These are phyloP conservation scores for Drosophila bifasciata DNA, from an alignment of 1,140 invertebrate genomes.

Conservation along the genomic window DNA sequence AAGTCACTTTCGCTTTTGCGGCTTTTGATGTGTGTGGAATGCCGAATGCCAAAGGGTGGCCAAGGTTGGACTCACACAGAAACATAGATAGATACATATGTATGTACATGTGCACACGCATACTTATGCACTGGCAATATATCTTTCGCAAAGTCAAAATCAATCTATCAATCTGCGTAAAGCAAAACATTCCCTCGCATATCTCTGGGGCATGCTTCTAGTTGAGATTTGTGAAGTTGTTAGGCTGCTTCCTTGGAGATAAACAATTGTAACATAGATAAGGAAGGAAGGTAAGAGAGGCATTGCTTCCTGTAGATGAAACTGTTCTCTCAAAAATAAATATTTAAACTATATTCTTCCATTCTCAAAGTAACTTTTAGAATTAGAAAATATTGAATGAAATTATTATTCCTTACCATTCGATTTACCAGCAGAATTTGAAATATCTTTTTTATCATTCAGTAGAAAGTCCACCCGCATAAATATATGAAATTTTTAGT, in stretches of 20 bases:
- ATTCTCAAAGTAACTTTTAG: too few species aligned
- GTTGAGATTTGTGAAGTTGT: slow-evolving; percentile 31
- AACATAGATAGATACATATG: slow-evolving; percentile 25
- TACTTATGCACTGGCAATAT: slow-evolving; percentile 4
- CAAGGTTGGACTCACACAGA: slow-evolving; percentile 36
- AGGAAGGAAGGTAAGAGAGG: too few species aligned
- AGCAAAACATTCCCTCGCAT: slow-evolving; percentile 34
- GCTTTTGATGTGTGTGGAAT: slow-evolving; percentile 40
- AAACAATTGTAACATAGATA: too few species aligned
- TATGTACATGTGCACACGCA: not conserved
- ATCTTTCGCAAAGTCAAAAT: slow-evolving; percentile 58
- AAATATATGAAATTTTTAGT: too few species aligned
- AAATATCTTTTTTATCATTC: too few species aligned
- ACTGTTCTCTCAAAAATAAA: too few species aligned
- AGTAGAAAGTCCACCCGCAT: too few species aligned
- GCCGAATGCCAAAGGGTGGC: slow-evolving; percentile 48
- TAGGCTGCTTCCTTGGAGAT: not conserved
- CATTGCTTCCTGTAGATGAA: too few species aligned
- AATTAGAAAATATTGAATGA: too few species aligned
- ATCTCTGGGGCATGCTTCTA: slow-evolving; percentile 36
- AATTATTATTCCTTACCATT: too few species aligned
- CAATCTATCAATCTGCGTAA: slow-evolving; percentile 66
- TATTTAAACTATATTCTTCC: too few species aligned
- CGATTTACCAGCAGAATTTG: too few species aligned
- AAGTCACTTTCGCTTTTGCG: slow-evolving; percentile 69